These are phyloP conservation scores for Sakesphorus luctuosus DNA, from an alignment of 2,113 vertebrate genomes.

Conservation along the genomic window DNA sequence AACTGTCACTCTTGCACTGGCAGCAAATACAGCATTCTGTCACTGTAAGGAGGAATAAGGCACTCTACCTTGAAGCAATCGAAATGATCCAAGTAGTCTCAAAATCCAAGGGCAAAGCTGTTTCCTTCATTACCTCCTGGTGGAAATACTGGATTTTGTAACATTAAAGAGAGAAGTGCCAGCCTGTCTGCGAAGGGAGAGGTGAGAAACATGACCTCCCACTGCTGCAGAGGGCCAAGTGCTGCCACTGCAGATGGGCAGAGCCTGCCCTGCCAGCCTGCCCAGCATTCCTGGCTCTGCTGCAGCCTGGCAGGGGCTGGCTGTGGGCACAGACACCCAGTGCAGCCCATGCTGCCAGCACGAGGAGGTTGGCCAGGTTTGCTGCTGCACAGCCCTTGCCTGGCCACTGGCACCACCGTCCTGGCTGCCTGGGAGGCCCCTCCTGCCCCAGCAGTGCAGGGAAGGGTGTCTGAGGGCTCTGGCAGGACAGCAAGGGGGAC, in stretches of 20 bases:
- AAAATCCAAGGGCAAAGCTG: slow-evolving; percentile 38
- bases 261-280: neutral
- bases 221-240: neutral
- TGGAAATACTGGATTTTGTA: slow-evolving; percentile 4
- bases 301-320: neutral
- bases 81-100: slow-evolving; percentile 28
- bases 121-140: slow-evolving; percentile 21
- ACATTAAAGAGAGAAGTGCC: neutral
- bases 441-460: neutral
- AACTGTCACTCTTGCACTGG: neutral
- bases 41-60: neutral
- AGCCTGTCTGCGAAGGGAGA: neutral
- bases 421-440: neutral
- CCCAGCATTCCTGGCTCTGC: neutral
- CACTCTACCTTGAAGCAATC: slow-evolving; percentile 44
- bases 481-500: neutral
- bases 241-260: neutral
- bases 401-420: neutral
- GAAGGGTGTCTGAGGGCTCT: neutral
- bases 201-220: neutral
- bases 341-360: neutral
- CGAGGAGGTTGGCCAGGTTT: neutral
- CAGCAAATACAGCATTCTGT: neutral
- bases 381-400: neutral
- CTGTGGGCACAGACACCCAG: neutral